Percentiles rank a stretch among this genome's conserved stretches.
These are phyloP conservation scores for Ormia ochracea DNA, from an alignment of 2,888 invertebrate genomes.

Conservation along the genomic window DNA sequence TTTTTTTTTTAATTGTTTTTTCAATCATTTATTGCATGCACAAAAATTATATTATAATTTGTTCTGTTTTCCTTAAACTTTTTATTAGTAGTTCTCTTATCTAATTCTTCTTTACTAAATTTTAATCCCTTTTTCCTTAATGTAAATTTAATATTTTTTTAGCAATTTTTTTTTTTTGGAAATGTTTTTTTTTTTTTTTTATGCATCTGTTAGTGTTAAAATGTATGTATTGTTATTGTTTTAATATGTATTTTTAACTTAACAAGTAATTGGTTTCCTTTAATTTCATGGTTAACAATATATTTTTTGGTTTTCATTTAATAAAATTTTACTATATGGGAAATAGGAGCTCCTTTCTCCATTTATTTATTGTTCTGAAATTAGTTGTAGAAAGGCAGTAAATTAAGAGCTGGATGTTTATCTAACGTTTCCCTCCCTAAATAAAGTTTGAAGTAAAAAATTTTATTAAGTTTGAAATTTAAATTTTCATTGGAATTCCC, in stretches of 20 bases:
- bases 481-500: too few relatives aligned
- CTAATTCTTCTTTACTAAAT: slow-evolving; percentile 55
- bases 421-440: too few relatives aligned
- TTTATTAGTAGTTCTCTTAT: slow-evolving; percentile 8
- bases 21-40: slow-evolving; percentile 71
- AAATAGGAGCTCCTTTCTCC: neutral
- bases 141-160: slow-evolving; percentile 33
- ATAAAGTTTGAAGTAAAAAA: too few relatives aligned
- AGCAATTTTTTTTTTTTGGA: neutral
- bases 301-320: neutral
- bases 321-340: neutral
- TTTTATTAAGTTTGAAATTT: too few relatives aligned
- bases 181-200: slow-evolving; percentile 47
- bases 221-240: slow-evolving; percentile 29
- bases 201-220: slow-evolving; percentile 18
- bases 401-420: too few relatives aligned
- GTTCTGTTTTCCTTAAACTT: slow-evolving; percentile 24
- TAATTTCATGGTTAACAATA: slow-evolving; percentile 51
- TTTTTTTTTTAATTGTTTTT: slow-evolving; percentile 27
- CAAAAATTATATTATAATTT: slow-evolving; percentile 69
- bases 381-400: too few relatives aligned
- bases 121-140: slow-evolving; percentile 55
- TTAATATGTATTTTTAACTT: slow-evolving; percentile 55
- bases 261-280: slow-evolving; percentile 52
- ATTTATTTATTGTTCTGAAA: neutral